phyloP scores from a whole-genome alignment of 2,888 invertebrate genomes.

The Sussaba pulchella region DNA sequence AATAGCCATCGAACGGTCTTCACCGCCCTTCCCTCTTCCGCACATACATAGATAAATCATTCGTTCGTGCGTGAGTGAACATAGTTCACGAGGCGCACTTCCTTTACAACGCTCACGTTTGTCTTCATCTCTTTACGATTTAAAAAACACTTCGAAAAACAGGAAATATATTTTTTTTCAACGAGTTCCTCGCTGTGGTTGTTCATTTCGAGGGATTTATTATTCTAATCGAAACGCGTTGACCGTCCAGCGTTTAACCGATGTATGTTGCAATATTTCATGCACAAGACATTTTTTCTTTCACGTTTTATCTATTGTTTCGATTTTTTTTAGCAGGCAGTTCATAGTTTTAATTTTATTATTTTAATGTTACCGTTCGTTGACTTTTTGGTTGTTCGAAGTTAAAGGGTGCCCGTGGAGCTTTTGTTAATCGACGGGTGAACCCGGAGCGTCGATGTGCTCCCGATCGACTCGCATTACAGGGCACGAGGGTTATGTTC shows the following conservation, averaged over 20 bases:
- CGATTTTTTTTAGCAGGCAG: background rate
- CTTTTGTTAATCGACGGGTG: constrained; percentile 33
- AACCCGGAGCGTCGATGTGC: constrained; percentile 28
- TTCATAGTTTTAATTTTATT: background rate
- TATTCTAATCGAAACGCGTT: constrained; percentile 4
- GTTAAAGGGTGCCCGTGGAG: constrained; percentile 37
- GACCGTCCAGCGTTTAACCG: constrained; percentile 7
- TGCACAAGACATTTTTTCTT: no score
- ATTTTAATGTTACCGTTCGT: background rate
- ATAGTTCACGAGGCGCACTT: constrained; percentile 16
- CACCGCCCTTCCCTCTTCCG: background rate
- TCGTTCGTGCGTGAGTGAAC: constrained; percentile 11
- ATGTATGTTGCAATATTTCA: background rate
- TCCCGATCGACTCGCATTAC: constrained; percentile 42
- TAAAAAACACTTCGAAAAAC: constrained; percentile 14
- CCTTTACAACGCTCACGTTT: constrained; percentile 6
- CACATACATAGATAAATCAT: background rate
- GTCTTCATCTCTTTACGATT: constrained; percentile 16
- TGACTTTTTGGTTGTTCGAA: constrained; percentile 12
- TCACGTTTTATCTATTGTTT: no score
- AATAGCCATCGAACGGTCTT: background rate
- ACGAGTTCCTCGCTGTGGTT: no score
- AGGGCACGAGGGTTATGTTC: constrained; percentile 11
- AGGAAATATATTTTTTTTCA: no score
- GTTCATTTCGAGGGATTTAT: background rate